phyloP scores from a whole-genome alignment of 2,797 vertebrate species.

The Rhabdomys pumilio region DNA sequence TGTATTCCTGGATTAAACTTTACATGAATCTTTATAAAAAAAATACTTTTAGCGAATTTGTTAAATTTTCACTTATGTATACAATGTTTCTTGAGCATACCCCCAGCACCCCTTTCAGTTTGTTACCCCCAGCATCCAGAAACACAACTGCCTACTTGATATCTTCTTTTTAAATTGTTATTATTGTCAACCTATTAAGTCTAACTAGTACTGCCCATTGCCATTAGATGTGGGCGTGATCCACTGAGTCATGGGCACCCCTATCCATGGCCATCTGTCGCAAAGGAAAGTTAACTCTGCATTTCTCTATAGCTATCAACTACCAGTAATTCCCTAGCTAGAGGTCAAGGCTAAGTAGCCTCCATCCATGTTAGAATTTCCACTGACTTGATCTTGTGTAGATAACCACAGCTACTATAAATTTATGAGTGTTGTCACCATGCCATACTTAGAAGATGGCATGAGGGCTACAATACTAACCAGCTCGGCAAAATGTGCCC shows the following conservation, averaged over 20 bases:
- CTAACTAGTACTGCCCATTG: background rate
- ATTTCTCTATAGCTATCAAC: too few species aligned
- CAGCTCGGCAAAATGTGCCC: background rate
- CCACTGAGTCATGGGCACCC: background rate
- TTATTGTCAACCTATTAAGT: background rate
- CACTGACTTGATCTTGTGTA: background rate
- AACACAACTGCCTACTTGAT: background rate
- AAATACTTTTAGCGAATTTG: background rate
- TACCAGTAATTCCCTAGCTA: background rate
- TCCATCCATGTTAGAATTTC: background rate
- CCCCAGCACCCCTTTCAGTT: background rate
- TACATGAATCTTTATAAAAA: background rate
- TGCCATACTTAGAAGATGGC: background rate
- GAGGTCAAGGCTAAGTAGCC: background rate
- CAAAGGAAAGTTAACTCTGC: background rate
- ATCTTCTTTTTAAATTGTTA: background rate
- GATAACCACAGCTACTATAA: background rate
- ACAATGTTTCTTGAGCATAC: background rate
- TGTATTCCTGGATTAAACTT: slow-evolving; percentile 43
- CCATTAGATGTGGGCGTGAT: background rate
- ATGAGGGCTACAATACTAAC: background rate
- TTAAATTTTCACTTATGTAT: background rate
- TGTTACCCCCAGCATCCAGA: background rate
- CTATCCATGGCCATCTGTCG: background rate
- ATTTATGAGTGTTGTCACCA: background rate